Evolutionary conservation across 2,888 invertebrate genomes (phyloP).

Genomic region (Lepidonotus clava): DNA sequence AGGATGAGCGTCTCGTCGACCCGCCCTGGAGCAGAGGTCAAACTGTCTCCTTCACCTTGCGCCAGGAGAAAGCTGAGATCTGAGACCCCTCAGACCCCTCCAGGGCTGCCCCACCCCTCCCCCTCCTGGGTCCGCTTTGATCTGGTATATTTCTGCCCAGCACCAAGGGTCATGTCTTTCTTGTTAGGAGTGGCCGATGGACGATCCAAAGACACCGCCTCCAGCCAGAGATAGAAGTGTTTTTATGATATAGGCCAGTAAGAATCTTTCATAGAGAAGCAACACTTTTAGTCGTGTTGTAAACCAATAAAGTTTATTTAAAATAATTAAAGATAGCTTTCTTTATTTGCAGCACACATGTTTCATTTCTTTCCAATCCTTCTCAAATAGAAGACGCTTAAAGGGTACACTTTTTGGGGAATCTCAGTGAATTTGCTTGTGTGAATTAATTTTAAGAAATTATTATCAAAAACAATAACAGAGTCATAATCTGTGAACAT

Average conservation of each 20-base stretch:
- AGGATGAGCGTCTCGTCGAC: neutral
- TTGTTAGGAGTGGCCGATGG: constrained; percentile 37
- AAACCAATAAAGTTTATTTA: too few species aligned
- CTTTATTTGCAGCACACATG: too few species aligned
- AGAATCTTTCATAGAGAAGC: too few species aligned
- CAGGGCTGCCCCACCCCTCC: neutral
- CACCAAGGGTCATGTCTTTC: constrained; percentile 22
- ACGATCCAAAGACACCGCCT: constrained; percentile 15
- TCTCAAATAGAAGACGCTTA: too few species aligned
- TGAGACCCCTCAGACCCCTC: neutral
- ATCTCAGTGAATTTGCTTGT: too few species aligned
- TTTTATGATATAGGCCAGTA: neutral
- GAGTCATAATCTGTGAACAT: too few species aligned
- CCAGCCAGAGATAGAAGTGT: neutral
- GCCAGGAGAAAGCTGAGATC: constrained; percentile 15
- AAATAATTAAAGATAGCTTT: too few species aligned
- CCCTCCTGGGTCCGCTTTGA: constrained; percentile 9
- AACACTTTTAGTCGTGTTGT: too few species aligned
- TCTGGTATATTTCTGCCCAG: constrained; percentile 27
- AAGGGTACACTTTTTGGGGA: too few species aligned
- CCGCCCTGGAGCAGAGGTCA: neutral
- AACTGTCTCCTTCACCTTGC: neutral
- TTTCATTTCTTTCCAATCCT: too few species aligned
- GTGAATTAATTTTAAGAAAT: too few species aligned
- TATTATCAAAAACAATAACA: too few species aligned